phyloP scores from a whole-genome alignment of 2,113 vertebrate genomes.

The Acanthochromis polyacanthus region DNA sequence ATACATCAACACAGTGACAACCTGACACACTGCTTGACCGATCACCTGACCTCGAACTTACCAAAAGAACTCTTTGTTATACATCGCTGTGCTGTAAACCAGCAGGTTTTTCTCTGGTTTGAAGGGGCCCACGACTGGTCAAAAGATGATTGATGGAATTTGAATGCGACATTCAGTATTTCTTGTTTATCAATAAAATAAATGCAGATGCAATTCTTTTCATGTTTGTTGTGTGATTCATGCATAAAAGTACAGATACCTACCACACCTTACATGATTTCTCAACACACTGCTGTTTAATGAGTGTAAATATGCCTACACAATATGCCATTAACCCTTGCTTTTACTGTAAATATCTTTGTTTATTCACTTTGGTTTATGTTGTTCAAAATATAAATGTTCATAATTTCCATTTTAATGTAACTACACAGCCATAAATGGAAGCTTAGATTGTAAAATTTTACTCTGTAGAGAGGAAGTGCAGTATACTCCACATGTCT shows the following conservation, averaged over 20 bases:
- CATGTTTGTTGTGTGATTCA: not conserved
- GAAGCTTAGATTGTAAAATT: too few species aligned
- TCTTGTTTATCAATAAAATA: not conserved
- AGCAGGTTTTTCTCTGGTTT: not conserved
- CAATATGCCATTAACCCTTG: too few species aligned
- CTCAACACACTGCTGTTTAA: too few species aligned
- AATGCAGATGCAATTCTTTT: not conserved
- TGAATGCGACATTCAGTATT: not conserved
- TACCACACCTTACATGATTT: too few species aligned
- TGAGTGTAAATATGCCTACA: too few species aligned
- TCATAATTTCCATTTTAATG: too few species aligned
- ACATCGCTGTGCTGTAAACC: conserved; percentile 6
- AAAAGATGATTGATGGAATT: not conserved
- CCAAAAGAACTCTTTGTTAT: conserved; percentile 29
- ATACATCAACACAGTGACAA: conserved; percentile 30
- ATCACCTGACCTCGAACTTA: conserved; percentile 40
- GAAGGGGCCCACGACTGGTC: not conserved
- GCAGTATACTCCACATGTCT: too few species aligned
- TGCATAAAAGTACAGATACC: not conserved
- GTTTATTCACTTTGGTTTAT: too few species aligned
- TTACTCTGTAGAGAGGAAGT: too few species aligned
- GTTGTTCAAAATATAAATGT: too few species aligned
- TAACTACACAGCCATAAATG: too few species aligned
- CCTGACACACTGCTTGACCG: conserved; percentile 32
- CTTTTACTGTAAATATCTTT: too few species aligned